Conservation (phyloP, 2,113 vertebrate species). For the Neotoma lepida region DNA sequence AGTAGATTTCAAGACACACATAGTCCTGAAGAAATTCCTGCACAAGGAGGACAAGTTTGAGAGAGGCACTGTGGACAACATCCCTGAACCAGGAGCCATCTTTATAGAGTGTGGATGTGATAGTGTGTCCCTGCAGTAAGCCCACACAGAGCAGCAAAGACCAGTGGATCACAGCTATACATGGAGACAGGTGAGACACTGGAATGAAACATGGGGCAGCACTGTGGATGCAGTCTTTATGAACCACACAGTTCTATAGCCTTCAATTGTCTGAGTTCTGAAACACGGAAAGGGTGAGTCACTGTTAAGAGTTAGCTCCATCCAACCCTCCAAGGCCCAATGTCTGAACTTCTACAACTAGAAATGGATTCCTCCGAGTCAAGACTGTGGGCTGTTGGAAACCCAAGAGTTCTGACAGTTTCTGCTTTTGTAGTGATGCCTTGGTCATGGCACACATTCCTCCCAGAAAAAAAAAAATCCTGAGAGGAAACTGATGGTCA, state of each 20-base stretch:
- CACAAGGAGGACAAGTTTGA: background rate
- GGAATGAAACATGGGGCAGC: background rate
- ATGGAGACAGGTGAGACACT: background rate
- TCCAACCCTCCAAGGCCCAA: background rate
- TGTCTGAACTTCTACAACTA: background rate
- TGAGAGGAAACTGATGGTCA: background rate
- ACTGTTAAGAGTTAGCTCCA: background rate
- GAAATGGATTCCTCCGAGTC: constrained; percentile 18
- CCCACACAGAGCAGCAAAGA: background rate
- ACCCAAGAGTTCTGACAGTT: background rate
- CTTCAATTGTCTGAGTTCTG: background rate
- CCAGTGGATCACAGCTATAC: background rate
- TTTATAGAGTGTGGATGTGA: background rate
- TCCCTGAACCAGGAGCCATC: background rate
- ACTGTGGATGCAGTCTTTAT: background rate
- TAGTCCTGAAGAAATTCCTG: constrained; percentile 7
- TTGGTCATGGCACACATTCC: background rate
- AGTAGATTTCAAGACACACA: constrained; percentile 6
- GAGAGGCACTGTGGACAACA: background rate
- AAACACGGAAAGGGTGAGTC: background rate
- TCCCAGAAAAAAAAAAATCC: constrained; percentile 3
- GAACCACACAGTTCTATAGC: background rate
- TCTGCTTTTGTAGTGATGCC: constrained; percentile 5
- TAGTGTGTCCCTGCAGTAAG: background rate
- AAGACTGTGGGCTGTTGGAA: background rate